These are phyloP conservation scores for Nomia melanderi DNA, from an alignment of 1,140 invertebrate genomes.

Conservation along the genomic window DNA sequence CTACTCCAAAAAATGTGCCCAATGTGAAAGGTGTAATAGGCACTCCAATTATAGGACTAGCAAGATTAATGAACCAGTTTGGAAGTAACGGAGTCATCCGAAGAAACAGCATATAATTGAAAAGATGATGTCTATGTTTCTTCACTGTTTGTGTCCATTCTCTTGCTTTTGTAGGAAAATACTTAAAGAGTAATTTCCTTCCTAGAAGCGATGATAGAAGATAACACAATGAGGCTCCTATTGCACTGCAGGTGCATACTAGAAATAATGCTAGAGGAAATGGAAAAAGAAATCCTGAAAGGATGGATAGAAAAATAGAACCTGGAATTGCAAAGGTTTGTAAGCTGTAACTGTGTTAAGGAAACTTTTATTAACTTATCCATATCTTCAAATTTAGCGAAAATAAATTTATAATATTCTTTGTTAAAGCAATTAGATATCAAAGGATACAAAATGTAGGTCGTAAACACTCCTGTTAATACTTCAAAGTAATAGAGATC, in stretches of 20 bases:
- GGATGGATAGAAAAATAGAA: constrained; percentile 98
- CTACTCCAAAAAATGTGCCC: constrained; percentile 97
- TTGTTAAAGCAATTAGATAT: background rate
- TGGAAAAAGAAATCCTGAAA: constrained; percentile 98
- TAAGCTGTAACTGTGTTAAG: constrained; percentile 85
- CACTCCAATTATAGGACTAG: constrained; percentile 97
- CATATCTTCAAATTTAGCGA: background rate
- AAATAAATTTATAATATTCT: background rate
- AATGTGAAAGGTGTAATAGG: constrained; percentile 95
- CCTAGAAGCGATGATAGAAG: constrained; percentile 94
- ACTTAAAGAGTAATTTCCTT: constrained; percentile 90
- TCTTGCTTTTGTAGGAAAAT: constrained; percentile 93
- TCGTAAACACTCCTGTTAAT: constrained; percentile 91
- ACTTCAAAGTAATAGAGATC: constrained; percentile 97
- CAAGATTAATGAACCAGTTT: constrained; percentile 99
- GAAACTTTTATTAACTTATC: constrained; percentile 45
- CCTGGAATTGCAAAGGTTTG: constrained; percentile 99
- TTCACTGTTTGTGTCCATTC: constrained; percentile 91
- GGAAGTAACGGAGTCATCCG: constrained; percentile 98
- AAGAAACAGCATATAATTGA: constrained; percentile 98
- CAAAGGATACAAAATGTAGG: constrained; percentile 99
- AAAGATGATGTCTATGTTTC: constrained; percentile 92
- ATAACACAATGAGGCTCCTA: constrained; percentile 98
- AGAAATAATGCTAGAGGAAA: constrained; percentile 94
- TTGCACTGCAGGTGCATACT: constrained; percentile 97